These are phyloP conservation scores for Cheilosia vulpina DNA, from an alignment of 2,888 invertebrate species.

Conservation along the genomic window DNA sequence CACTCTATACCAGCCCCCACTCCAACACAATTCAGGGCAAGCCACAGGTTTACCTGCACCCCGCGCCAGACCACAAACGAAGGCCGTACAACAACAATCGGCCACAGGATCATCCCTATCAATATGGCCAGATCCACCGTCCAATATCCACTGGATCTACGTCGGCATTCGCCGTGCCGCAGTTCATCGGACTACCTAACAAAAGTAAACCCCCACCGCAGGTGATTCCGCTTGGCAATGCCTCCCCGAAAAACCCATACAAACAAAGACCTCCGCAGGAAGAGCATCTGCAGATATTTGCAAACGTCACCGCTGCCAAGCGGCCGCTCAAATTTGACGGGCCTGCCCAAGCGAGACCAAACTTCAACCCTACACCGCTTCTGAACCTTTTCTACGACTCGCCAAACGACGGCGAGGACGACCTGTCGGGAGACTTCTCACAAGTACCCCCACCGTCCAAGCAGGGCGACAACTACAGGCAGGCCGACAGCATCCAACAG, in stretches of 20 bases:
- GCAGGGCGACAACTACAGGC: conserved; percentile 15
- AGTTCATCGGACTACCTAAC: background rate
- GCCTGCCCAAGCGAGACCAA: background rate
- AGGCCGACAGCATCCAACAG: conserved; percentile 2
- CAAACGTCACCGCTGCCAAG: background rate
- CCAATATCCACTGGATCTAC: background rate
- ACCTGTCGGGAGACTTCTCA: conserved; percentile 25
- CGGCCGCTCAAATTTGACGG: background rate
- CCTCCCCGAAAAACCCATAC: background rate
- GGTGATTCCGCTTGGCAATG: conserved; percentile 21
- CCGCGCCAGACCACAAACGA: background rate
- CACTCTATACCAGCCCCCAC: background rate
- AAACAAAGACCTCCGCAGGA: conserved; percentile 3
- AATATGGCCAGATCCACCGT: conserved; percentile 6
- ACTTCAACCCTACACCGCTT: conserved; percentile 21
- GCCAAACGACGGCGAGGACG: conserved; percentile 74
- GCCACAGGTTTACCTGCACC: background rate
- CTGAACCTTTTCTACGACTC: conserved; percentile 30
- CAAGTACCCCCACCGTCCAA: conserved; percentile 15
- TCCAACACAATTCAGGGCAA: background rate
- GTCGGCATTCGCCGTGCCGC: conserved; percentile 9
- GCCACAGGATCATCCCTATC: conserved; percentile 6
- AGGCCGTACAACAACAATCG: background rate
- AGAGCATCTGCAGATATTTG: conserved; percentile 33
- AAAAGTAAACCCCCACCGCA: conserved; percentile 2